Evolutionary conservation across 2,888 invertebrate species (phyloP).

Genomic region (Ptilodon capucinus): DNA sequence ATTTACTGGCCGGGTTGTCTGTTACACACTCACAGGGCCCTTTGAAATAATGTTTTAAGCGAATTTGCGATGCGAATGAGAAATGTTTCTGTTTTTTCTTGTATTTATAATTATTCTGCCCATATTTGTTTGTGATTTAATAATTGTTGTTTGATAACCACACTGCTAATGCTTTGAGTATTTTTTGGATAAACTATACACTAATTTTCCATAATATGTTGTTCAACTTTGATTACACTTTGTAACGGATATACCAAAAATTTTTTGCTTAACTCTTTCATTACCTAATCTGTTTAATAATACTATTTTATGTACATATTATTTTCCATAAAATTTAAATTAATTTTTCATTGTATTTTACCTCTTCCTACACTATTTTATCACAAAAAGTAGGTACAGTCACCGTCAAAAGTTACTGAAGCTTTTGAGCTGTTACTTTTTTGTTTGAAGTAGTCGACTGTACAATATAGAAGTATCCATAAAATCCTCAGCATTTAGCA

Average conservation of each 20-base stretch:
- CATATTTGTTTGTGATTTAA: slow-evolving; percentile 6
- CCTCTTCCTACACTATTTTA: no score
- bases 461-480: slow-evolving; percentile 1
- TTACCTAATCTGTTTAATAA: no score
- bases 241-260: not conserved
- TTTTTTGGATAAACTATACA: not conserved
- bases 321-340: no score
- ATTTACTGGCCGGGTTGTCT: slow-evolving; percentile 18
- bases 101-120: not conserved
- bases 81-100: not conserved
- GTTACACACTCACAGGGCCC: slow-evolving; percentile 13
- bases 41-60: slow-evolving; percentile 32
- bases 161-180: slow-evolving; percentile 21
- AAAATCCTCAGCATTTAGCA: slow-evolving; percentile 56
- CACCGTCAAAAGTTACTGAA: no score
- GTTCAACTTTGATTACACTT: not conserved
- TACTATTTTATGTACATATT: no score
- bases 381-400: no score
- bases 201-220: not conserved
- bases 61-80: slow-evolving; percentile 58
- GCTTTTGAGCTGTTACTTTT: no score
- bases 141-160: slow-evolving; percentile 7
- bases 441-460: no score
- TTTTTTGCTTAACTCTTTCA: no score
- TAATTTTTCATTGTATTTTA: no score